Evolutionary conservation across 2,113 vertebrate species (phyloP).

Genomic region (Amblyornis subalaris): DNA sequence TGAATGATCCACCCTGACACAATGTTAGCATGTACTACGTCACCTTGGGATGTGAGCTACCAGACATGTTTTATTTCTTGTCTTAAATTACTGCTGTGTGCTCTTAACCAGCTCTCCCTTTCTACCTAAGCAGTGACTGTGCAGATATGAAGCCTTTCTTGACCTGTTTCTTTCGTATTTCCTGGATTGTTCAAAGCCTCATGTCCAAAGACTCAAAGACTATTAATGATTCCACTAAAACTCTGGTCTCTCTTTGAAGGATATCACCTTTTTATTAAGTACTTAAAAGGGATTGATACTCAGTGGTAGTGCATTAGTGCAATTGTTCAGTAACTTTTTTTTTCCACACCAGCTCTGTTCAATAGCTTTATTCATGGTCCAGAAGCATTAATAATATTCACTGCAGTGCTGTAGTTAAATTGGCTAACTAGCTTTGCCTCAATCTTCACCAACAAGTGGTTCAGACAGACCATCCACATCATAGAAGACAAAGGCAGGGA

Average conservation of each 20-base stretch:
- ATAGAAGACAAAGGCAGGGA: background rate
- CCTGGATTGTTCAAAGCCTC: background rate
- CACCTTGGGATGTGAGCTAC: background rate
- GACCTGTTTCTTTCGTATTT: background rate
- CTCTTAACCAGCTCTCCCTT: background rate
- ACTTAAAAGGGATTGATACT: background rate
- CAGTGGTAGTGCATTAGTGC: background rate
- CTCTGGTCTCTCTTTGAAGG: background rate
- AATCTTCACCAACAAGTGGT: background rate
- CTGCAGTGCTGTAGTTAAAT: background rate
- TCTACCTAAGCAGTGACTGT: background rate
- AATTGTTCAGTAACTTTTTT: background rate
- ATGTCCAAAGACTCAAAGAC: background rate
- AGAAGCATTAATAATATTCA: background rate
- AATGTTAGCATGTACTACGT: background rate
- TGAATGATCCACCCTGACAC: background rate
- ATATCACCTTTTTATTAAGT: background rate
- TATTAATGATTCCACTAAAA: background rate
- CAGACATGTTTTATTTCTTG: background rate
- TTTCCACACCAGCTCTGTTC: background rate
- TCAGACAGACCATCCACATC: background rate
- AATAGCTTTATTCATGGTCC: background rate
- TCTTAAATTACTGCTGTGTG: background rate
- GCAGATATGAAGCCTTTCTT: background rate
- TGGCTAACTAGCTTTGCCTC: background rate